These are phyloP conservation scores for Heliconius cydno DNA, from an alignment of 2,888 invertebrate species.

Conservation along the genomic window DNA sequence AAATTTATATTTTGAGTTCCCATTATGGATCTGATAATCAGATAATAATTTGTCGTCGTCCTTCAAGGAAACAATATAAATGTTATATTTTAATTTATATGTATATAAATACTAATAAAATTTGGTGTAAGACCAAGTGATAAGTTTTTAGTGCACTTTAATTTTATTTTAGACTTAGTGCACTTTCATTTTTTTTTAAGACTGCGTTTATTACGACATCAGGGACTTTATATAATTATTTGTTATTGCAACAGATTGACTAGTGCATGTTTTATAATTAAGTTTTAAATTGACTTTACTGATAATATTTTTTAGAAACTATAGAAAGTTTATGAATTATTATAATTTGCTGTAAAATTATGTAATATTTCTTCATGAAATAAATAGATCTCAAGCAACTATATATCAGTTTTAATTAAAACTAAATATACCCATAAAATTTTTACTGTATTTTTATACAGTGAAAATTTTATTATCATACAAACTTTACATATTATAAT, in stretches of 20 bases:
- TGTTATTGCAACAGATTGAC: not conserved
- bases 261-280: not conserved
- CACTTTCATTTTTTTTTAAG: not conserved
- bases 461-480: not conserved
- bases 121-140: not conserved
- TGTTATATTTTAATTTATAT: not conserved
- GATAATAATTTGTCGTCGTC: constrained; percentile 28
- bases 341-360: constrained; percentile 6
- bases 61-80: not conserved
- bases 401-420: not conserved
- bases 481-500: no score
- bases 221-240: constrained; percentile 2
- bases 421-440: not conserved
- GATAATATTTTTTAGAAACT: not conserved
- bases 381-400: constrained; percentile 27
- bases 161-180: not conserved
- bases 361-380: constrained; percentile 11
- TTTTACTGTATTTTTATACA: not conserved
- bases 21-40: constrained; percentile 26
- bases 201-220: not conserved
- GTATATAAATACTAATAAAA: not conserved
- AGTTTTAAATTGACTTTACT: constrained; percentile 3
- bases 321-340: not conserved
- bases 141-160: constrained; percentile 2
- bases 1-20: constrained; percentile 24